These are phyloP conservation scores for Sebastes cheni DNA, from an alignment of 2,797 vertebrate species.

Conservation along the genomic window DNA sequence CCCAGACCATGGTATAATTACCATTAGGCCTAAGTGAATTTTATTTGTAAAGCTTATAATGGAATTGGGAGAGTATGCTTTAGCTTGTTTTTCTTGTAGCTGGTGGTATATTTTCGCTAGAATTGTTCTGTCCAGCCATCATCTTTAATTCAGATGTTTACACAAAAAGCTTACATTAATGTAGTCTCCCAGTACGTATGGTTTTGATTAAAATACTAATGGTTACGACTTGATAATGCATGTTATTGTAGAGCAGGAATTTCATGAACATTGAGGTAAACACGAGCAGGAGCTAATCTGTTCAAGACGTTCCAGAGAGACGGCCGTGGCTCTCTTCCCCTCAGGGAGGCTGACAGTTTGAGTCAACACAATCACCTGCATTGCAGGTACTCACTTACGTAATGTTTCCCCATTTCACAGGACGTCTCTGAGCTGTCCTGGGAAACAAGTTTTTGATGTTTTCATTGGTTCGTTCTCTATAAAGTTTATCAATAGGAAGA, in stretches of 20 bases:
- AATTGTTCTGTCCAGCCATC: neutral
- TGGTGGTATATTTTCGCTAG: neutral
- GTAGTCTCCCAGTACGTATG: neutral
- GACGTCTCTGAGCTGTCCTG: neutral
- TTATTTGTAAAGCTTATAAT: neutral
- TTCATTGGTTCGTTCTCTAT: conserved; percentile 12
- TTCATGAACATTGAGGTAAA: neutral
- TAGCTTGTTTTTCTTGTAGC: neutral
- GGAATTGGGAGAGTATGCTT: neutral
- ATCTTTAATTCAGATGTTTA: neutral
- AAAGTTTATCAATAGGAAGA: neutral
- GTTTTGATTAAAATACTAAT: neutral
- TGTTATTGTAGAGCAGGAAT: neutral
- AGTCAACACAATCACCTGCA: conserved; percentile 50
- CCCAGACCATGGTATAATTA: too few species aligned
- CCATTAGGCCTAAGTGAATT: neutral
- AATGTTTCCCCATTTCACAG: conserved; percentile 13
- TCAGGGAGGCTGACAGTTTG: conserved; percentile 28
- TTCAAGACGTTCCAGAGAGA: conserved; percentile 3
- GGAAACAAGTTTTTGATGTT: conserved; percentile 16
- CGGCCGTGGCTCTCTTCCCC: neutral
- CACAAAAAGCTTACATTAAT: neutral
- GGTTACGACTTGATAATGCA: neutral
- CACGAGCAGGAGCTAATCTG: neutral
- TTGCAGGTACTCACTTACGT: conserved; percentile 28